A percentile compares a stretch with the other conserved stretches of the same genome.
Conservation (phyloP, 1,140 invertebrate genomes). For the Pomacea maculata region DNA sequence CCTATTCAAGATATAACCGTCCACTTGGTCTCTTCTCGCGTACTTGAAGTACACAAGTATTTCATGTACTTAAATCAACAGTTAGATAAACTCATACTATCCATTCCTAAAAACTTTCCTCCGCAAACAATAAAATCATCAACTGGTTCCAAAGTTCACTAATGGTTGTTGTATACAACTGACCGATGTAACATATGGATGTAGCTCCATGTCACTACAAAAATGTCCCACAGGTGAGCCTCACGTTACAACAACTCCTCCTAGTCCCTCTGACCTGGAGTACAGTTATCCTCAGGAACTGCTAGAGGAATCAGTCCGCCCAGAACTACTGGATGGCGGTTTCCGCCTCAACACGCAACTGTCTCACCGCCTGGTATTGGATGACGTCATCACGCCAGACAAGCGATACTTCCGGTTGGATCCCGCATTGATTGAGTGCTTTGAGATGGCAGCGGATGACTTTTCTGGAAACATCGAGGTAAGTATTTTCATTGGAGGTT, state of each 20-base stretch:
- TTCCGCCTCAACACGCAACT: constrained; percentile 16
- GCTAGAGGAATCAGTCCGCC: constrained; percentile 15
- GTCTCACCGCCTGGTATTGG: constrained; percentile 31
- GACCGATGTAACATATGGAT: too few relatives aligned
- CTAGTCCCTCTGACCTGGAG: constrained; percentile 11
- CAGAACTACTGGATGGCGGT: constrained; percentile 29
- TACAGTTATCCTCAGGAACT: constrained; percentile 23
- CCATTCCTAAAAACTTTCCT: too few relatives aligned
- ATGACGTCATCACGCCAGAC: constrained; percentile 25
- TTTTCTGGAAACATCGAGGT: constrained; percentile 6
- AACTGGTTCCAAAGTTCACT: too few relatives aligned
- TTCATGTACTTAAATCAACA: too few relatives aligned
- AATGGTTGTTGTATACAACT: too few relatives aligned
- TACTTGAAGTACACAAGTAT: too few relatives aligned
- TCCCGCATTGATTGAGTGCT: constrained; percentile 28
- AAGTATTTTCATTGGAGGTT: too few relatives aligned
- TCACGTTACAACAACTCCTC: constrained; percentile 13
- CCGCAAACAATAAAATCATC: too few relatives aligned
- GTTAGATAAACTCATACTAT: too few relatives aligned
- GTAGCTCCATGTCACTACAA: too few relatives aligned
- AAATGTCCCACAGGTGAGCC: neutral
- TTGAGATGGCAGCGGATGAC: constrained; percentile 29
- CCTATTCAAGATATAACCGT: too few relatives aligned
- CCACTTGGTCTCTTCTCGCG: too few relatives aligned
- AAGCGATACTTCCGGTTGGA: constrained; percentile 36